phyloP scores from a whole-genome alignment of 2,113 vertebrate species.

The Actenoides lindsayi region DNA sequence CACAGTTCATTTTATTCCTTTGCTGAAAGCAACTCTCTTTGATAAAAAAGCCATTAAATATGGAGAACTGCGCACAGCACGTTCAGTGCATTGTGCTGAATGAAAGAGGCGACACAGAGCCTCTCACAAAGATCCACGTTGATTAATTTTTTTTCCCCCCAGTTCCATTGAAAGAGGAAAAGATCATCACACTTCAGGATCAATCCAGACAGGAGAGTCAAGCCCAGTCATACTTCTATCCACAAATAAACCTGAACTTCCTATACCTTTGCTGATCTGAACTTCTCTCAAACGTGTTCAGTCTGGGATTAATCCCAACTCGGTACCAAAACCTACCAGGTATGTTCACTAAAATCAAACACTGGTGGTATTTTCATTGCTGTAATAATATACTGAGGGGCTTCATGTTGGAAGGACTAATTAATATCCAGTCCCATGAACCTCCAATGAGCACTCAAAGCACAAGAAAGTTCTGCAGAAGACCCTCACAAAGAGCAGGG shows the following conservation, averaged over 20 bases:
- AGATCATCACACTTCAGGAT: not conserved
- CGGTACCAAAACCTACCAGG: not conserved
- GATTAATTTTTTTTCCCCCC: not conserved
- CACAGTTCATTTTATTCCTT: constrained; percentile 51
- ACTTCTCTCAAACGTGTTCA: not conserved
- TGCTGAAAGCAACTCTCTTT: constrained; percentile 54
- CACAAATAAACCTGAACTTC: not conserved
- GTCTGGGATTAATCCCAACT: not conserved
- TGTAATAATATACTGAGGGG: not conserved
- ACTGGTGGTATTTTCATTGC: not conserved
- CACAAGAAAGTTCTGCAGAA: not conserved
- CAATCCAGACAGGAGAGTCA: not conserved
- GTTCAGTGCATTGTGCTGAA: not conserved
- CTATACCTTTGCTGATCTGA: not conserved
- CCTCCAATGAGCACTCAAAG: not conserved
- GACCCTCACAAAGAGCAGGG: not conserved
- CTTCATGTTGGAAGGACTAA: not conserved
- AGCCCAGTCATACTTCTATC: not conserved
- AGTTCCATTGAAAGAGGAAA: not conserved
- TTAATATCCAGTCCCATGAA: not conserved
- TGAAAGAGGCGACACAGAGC: not conserved
- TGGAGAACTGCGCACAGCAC: constrained; percentile 24
- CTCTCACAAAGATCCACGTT: not conserved
- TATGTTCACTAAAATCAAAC: not conserved
- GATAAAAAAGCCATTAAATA: constrained; percentile 42